Evolutionary conservation across 2,113 vertebrate species (phyloP).

Genomic region (Clarias batrachus): DNA sequence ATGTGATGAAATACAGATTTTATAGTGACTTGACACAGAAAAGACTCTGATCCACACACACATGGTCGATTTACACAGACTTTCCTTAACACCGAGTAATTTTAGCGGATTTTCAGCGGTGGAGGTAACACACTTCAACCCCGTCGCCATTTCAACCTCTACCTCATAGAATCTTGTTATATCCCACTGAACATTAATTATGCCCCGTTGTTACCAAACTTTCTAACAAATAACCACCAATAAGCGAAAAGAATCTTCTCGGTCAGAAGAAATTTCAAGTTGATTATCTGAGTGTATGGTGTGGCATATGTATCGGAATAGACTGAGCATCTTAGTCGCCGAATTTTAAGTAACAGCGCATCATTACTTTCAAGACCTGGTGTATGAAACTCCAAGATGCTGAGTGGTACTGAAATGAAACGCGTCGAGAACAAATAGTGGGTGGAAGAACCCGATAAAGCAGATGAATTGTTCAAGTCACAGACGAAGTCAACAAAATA

Average conservation of each 20-base stretch:
- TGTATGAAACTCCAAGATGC: too few species aligned
- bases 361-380: too few species aligned
- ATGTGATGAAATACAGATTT: background rate
- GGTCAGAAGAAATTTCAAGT: background rate
- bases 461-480: too few species aligned
- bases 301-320: too few species aligned
- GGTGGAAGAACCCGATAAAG: too few species aligned
- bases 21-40: background rate
- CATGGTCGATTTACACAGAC: background rate
- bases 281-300: background rate
- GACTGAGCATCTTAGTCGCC: too few species aligned
- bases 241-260: background rate
- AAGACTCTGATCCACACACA: constrained; percentile 45
- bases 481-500: background rate
- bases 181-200: constrained; percentile 31
- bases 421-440: too few species aligned
- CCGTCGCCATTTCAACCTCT: constrained; percentile 57
- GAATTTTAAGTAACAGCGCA: too few species aligned
- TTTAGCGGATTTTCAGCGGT: constrained; percentile 38
- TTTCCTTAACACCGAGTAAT: background rate
- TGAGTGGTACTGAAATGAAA: background rate
- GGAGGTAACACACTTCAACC: constrained; percentile 57
- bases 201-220: background rate
- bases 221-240: background rate
- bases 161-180: constrained; percentile 42